These are phyloP conservation scores for Urophycis tenuis DNA, from an alignment of 2,797 vertebrate genomes.

Conservation along the genomic window DNA sequence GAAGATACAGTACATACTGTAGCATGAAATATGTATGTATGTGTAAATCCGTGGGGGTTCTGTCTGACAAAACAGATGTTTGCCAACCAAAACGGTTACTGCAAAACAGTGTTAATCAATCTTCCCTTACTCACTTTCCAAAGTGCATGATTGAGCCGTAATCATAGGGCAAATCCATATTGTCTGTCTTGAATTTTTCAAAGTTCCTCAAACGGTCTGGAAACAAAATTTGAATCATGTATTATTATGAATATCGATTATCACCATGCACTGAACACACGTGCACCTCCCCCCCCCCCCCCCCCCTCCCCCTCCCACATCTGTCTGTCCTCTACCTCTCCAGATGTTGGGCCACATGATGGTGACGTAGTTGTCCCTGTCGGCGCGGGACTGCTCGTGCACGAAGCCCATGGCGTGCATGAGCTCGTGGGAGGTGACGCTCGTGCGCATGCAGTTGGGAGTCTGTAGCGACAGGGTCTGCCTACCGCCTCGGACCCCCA, in stretches of 20 bases:
- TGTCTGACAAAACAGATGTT: not conserved
- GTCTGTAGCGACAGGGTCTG: conserved; percentile 77
- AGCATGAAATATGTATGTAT: not conserved
- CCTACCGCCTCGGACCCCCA: conserved; percentile 75
- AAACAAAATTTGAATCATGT: conserved; percentile 3
- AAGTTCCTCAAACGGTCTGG: conserved; percentile 76
- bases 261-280: not conserved
- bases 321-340: conserved; percentile 68
- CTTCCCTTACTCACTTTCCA: conserved; percentile 67
- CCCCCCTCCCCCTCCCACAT: not conserved
- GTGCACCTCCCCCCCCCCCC: not conserved
- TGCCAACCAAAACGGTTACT: not conserved
- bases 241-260: not conserved
- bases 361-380: conserved; percentile 82
- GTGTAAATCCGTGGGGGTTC: not conserved
- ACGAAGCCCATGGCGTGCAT: conserved; percentile 84
- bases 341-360: conserved; percentile 83
- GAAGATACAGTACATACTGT: not conserved
- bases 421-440: conserved; percentile 82
- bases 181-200: conserved; percentile 77
- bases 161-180: conserved; percentile 77
- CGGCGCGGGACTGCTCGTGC: conserved; percentile 82
- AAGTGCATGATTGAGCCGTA: conserved; percentile 86
- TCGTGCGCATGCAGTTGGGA: conserved; percentile 72
- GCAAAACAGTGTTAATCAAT: not conserved